Percentiles rank a stretch among this genome's conserved stretches.
Evolutionary conservation across 2,888 invertebrate genomes (phyloP).

Genomic region (Achlya flavicornis): DNA sequence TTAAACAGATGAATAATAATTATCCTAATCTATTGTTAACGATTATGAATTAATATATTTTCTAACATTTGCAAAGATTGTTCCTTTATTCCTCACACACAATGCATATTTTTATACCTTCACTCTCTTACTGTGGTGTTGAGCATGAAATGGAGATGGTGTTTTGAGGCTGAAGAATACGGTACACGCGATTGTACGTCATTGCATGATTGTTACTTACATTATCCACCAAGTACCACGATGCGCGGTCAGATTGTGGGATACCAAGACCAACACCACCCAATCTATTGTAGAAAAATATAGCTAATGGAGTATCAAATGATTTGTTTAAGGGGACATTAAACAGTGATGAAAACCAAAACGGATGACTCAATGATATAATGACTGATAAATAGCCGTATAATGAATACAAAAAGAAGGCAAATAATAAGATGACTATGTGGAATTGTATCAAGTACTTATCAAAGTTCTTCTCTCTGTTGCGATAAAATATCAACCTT

Average conservation of each 20-base stretch:
- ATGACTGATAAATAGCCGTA: not conserved
- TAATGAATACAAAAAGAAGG: no score
- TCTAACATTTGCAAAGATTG: constrained; percentile 54
- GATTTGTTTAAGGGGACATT: not conserved
- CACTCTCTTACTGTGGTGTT: constrained; percentile 1
- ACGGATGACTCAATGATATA: not conserved
- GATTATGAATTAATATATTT: constrained; percentile 49
- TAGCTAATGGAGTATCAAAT: not conserved
- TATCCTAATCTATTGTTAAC: constrained; percentile 48
- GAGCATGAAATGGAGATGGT: constrained; percentile 12
- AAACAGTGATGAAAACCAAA: not conserved
- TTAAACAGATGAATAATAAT: constrained; percentile 33
- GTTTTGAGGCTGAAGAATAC: not conserved
- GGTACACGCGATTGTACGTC: constrained; percentile 27
- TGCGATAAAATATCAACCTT: constrained; percentile 5
- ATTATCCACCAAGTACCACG: constrained; percentile 29
- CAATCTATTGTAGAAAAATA: not conserved
- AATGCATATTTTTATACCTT: constrained; percentile 24
- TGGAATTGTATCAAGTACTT: not conserved
- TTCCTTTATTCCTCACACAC: constrained; percentile 47
- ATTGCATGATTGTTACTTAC: constrained; percentile 19
- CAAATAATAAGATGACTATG: no score
- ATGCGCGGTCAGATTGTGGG: constrained; percentile 15
- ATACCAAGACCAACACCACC: constrained; percentile 8
- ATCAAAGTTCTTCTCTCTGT: no score